Evolutionary conservation across 2,113 vertebrate species (phyloP).

Genomic region (Telmatochromis bifrenatus): DNA sequence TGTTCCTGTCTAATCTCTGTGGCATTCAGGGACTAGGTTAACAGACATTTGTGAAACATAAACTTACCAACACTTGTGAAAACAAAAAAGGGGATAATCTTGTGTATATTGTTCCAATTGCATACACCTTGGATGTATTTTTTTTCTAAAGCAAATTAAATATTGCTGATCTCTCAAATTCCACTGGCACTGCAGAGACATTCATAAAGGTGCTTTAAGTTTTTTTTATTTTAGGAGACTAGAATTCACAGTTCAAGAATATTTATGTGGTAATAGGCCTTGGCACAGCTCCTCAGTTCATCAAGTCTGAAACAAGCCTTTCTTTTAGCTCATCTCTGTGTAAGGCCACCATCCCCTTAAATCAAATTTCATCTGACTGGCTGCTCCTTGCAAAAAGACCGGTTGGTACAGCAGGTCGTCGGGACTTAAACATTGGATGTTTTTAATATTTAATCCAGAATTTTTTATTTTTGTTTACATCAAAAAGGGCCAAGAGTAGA

Average conservation of each 20-base stretch:
- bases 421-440: neutral
- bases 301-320: neutral
- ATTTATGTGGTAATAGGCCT: neutral
- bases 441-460: neutral
- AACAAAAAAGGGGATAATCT: neutral
- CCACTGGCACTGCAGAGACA: neutral
- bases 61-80: neutral
- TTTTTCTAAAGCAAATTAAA: neutral
- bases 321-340: neutral
- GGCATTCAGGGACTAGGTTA: neutral
- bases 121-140: neutral
- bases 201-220: neutral
- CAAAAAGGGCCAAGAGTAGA: neutral
- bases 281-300: neutral
- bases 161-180: neutral
- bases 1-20: neutral
- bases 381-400: neutral
- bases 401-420: neutral
- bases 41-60: neutral
- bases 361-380: neutral
- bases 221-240: neutral
- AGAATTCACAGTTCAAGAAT: neutral
- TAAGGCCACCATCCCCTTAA: neutral
- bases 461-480: neutral
- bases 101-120: neutral